A percentile compares a stretch with the other conserved stretches of the same genome.
Conservation (phyloP, 92 coral and sea anemone species). For the Palythoa caribaeorum region DNA sequence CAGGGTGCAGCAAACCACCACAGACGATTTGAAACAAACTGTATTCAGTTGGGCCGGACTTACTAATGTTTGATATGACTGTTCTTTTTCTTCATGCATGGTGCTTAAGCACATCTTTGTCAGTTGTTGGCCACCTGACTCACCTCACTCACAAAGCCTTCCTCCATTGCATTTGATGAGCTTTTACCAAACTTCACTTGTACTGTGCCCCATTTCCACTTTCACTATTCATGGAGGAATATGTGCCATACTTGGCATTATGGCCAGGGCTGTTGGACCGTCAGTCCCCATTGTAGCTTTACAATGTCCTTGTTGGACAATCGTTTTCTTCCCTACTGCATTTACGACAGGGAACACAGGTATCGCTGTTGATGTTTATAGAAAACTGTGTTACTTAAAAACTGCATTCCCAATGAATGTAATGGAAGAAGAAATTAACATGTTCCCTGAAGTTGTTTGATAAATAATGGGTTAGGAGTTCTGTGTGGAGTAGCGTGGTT, state of each 20-base stretch:
- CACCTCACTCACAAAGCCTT: constrained; percentile 37
- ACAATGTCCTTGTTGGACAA: neutral
- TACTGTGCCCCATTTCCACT: neutral
- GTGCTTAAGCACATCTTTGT: constrained; percentile 46
- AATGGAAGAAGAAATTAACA: constrained; percentile 17
- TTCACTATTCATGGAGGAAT: neutral
- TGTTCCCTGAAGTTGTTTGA: constrained; percentile 2
- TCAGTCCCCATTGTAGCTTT: neutral
- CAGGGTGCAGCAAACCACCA: constrained; percentile 76
- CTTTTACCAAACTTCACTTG: constrained; percentile 5
- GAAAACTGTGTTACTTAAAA: constrained; percentile 27
- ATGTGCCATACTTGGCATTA: constrained; percentile 8
- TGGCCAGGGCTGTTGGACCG: constrained; percentile 14
- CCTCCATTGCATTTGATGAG: constrained; percentile 45
- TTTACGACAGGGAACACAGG: constrained; percentile 35
- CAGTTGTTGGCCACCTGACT: constrained; percentile 20
- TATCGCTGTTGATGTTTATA: constrained; percentile 25
- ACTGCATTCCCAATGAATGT: constrained; percentile 10
- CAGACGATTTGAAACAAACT: constrained; percentile 28
- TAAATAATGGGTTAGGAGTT: constrained; percentile 27
- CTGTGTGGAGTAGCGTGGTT: constrained; percentile 22
- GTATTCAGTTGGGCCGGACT: neutral
- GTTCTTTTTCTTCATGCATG: constrained; percentile 37
- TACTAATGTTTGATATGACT: constrained; percentile 49
- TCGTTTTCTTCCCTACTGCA: constrained; percentile 11